Base-by-base conservation (phyloP, 2,113 vertebrate genomes). In the Gorilla gorilla region DNA sequence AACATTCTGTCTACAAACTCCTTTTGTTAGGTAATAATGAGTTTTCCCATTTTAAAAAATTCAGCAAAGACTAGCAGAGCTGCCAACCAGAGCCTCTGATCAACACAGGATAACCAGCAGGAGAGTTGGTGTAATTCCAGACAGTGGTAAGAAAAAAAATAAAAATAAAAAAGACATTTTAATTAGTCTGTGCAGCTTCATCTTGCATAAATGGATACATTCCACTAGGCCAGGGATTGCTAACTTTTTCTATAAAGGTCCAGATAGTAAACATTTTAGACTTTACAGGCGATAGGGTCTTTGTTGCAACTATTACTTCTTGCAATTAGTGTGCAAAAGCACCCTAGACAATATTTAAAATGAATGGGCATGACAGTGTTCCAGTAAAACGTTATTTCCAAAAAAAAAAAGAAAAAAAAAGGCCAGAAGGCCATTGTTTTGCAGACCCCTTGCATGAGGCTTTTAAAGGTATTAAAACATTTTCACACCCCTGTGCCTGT, bases 1-100 rank as follows among this genome's bases (percentile, higher is more conserved):
- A 97, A 93, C 84, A 84, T 97, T 97, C 70, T 84, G 79, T 93
- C 94, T 38, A 84, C 72, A 92, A 76, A 70, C 43, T 88, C 64
- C 59, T 94, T 95, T 97, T 92, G 75, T 96, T 87, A 94, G 50
- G 50, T 90, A 95, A 94, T 97, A 92, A 94, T 92, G 80, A 96
- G 80, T 92, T 97, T 92, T 89, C 45, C 32, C n/a, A 61, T 94
- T 97, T 97, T 84, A 80, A 90, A 91, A 95, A 89, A 94, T 81
- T 96, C 88, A 95, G 89, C 94, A 84, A 89, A 94, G 79, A 92
- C 80, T 84, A n/a, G 30, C 48, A 90, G 20, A 73, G 57, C 75
- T 96, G 90, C 84, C 64, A 73, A 20, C 70, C 70, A 76, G n/a
- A 89, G 59, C 45, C 94, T 97, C 94, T 94, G 84, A 96, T 40